Conservation (phyloP, 2,888 invertebrate species). For the Crematogaster levior region DNA sequence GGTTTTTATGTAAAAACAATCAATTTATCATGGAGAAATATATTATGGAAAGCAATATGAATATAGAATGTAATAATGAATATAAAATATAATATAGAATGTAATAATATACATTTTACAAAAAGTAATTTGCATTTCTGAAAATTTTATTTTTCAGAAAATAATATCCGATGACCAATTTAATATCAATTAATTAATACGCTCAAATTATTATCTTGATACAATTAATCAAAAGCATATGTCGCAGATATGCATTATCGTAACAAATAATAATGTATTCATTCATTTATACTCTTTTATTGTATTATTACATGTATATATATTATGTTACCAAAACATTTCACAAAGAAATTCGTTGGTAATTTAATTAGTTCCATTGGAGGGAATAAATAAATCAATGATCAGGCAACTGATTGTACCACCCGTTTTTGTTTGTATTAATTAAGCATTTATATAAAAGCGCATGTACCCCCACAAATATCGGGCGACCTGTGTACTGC, state of each 20-base stretch:
- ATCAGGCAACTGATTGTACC: not conserved
- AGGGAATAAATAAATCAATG: not conserved
- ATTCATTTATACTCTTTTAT: not conserved
- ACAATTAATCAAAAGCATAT: not conserved
- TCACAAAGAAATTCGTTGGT: not conserved
- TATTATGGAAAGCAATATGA: too few species aligned
- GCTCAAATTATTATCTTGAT: not conserved
- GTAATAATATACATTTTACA: not conserved
- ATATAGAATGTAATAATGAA: not conserved
- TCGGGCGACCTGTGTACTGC: not conserved
- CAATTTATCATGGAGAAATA: not conserved
- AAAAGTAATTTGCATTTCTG: not conserved
- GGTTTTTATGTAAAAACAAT: too few species aligned
- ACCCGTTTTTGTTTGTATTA: not conserved
- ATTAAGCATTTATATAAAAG: not conserved
- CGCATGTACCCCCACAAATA: not conserved
- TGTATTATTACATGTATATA: not conserved
- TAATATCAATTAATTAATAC: not conserved
- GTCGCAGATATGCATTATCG: not conserved
- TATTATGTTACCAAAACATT: not conserved
- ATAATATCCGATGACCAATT: not conserved
- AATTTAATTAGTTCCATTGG: conserved; percentile 11
- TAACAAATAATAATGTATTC: not conserved
- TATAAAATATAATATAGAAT: too few species aligned
- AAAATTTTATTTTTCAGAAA: not conserved